Conservation (phyloP, 2,888 invertebrate genomes). For the Chromoteleia sp. region DNA sequence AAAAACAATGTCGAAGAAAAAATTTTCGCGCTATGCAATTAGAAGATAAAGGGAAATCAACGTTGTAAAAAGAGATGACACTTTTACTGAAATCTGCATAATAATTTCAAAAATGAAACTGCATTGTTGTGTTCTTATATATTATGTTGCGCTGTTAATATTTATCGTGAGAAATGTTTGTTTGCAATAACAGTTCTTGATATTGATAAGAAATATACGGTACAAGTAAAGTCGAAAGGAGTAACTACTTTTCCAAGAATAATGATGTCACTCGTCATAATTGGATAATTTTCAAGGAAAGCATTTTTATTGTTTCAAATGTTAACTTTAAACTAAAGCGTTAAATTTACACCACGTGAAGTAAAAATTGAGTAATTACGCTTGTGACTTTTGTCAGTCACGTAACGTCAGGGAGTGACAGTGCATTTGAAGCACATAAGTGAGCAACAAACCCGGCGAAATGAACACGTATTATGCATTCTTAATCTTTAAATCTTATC, state of each 20-base stretch:
- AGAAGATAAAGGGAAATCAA: conserved; percentile 33
- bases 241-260: conserved; percentile 54
- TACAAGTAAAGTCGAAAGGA: conserved; percentile 4
- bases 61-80: conserved; percentile 1
- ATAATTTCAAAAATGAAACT: background rate
- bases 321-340: conserved; percentile 51
- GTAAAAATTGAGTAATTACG: conserved; percentile 55
- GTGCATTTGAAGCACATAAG: conserved; percentile 39
- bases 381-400: conserved; percentile 45
- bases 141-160: background rate
- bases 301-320: conserved; percentile 58
- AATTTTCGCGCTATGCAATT: conserved; percentile 61
- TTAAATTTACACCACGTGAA: conserved; percentile 50
- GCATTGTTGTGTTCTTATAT: conserved; percentile 9
- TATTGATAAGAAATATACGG: conserved; percentile 30
- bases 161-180: conserved; percentile 24
- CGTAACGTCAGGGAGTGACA: conserved; percentile 50
- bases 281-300: conserved; percentile 60
- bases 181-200: background rate
- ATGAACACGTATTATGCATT: too few species aligned
- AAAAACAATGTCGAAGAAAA: conserved; percentile 59
- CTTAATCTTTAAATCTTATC: conserved; percentile 45
- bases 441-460: conserved; percentile 22
- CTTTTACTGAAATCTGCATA: conserved; percentile 22
- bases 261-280: conserved; percentile 61